These are phyloP conservation scores for Sitophilus oryzae DNA, from an alignment of 1,140 invertebrate species.

Conservation along the genomic window DNA sequence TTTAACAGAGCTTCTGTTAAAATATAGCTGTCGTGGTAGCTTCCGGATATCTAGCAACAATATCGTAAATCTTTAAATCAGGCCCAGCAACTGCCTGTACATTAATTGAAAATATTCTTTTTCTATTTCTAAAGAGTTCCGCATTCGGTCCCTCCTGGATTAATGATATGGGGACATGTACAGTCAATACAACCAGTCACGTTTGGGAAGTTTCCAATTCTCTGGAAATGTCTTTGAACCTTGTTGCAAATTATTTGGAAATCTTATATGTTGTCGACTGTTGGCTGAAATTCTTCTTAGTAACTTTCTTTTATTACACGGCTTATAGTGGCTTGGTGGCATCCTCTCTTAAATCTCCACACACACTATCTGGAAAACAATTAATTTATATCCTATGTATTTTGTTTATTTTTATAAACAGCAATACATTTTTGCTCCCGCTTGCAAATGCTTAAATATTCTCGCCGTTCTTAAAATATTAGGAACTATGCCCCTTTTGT, in stretches of 20 bases:
- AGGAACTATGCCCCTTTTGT: too few species aligned
- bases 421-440: too few species aligned
- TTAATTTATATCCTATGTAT: too few species aligned
- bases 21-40: slow-evolving; percentile 36
- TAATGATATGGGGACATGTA: slow-evolving; percentile 29
- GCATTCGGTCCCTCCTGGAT: slow-evolving; percentile 33
- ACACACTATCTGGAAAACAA: too few species aligned
- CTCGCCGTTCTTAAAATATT: too few species aligned
- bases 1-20: slow-evolving; percentile 26
- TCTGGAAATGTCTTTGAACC: slow-evolving; percentile 14
- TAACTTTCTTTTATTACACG: slow-evolving; percentile 24
- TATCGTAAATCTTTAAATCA: slow-evolving; percentile 32
- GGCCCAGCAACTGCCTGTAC: slow-evolving; percentile 38
- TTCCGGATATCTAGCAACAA: slow-evolving; percentile 40
- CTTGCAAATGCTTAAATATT: too few species aligned
- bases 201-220: slow-evolving; percentile 26
- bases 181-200: slow-evolving; percentile 33
- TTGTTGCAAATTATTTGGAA: slow-evolving; percentile 3
- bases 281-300: slow-evolving; percentile 18
- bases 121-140: slow-evolving; percentile 38
- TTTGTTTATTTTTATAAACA: too few species aligned
- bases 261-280: slow-evolving; percentile 14
- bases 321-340: slow-evolving; percentile 19
- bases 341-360: slow-evolving; percentile 23
- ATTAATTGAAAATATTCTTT: slow-evolving; percentile 38